phyloP scores from a whole-genome alignment of 2,797 vertebrate genomes.

The Gorsachius magnificus region DNA sequence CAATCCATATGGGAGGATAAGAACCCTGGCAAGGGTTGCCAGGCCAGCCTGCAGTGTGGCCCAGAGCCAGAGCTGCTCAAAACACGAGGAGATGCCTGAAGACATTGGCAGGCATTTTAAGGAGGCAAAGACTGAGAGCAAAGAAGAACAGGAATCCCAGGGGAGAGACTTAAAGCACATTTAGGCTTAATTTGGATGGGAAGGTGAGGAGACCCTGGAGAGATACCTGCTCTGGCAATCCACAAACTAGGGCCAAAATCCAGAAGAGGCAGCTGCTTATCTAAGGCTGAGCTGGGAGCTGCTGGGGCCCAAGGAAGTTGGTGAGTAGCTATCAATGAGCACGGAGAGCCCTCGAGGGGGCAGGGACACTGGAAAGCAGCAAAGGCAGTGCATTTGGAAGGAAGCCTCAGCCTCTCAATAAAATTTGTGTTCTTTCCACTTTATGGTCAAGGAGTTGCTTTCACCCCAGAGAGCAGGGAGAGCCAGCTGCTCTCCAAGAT shows the following conservation, averaged over 20 bases:
- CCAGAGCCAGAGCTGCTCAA: conserved; percentile 14
- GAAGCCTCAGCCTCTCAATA: conserved; percentile 1
- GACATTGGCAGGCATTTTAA: conserved; percentile 44
- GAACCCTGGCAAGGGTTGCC: neutral
- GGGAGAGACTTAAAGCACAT: neutral
- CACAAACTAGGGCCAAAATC: neutral
- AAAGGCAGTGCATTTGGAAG: neutral
- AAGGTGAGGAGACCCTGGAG: conserved; percentile 35
- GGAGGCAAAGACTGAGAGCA: conserved; percentile 25
- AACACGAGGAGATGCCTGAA: conserved; percentile 12
- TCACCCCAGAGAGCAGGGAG: neutral
- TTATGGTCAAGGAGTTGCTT: conserved; percentile 44
- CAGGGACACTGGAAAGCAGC: neutral
- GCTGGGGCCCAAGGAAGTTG: neutral
- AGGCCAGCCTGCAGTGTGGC: conserved; percentile 12
- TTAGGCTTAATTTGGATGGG: conserved; percentile 46
- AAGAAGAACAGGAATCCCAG: conserved; percentile 11
- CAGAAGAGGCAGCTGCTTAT: conserved; percentile 39
- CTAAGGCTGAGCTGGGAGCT: neutral
- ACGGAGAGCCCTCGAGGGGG: neutral
- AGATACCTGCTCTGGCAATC: conserved; percentile 31
- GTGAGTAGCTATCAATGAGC: conserved; percentile 4
- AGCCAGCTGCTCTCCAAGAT: conserved; percentile 35
- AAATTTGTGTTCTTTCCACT: conserved; percentile 36
- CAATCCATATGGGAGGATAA: neutral